These are phyloP conservation scores for Psococerastis gibbosa DNA, from an alignment of 2,888 invertebrate species.

Conservation along the genomic window DNA sequence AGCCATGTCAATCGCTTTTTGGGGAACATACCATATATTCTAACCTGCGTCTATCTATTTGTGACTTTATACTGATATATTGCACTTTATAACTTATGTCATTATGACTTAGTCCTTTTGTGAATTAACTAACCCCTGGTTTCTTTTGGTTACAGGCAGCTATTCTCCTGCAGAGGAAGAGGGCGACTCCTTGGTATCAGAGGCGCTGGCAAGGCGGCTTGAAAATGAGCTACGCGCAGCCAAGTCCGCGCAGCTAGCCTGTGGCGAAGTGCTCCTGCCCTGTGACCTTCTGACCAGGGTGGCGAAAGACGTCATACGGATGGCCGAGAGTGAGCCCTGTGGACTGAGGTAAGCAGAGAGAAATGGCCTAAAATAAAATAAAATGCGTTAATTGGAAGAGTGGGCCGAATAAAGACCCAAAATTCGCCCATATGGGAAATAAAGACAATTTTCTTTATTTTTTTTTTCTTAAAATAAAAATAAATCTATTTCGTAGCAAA, in stretches of 20 bases:
- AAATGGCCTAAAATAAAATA: conserved; percentile 11
- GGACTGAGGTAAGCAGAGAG: conserved; percentile 38
- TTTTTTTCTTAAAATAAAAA: too few species aligned
- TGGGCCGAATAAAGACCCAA: too few species aligned
- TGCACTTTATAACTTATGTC: too few species aligned
- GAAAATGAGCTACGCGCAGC: conserved; percentile 64
- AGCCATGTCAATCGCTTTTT: too few species aligned
- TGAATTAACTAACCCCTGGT: conserved; percentile 1
- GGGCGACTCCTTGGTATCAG: conserved; percentile 22
- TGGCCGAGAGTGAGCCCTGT: conserved; percentile 79
- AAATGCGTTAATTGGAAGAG: too few species aligned
- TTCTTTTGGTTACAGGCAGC: conserved; percentile 15
- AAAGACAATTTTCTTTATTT: too few species aligned
- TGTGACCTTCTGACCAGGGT: conserved; percentile 62
- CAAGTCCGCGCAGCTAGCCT: conserved; percentile 58
- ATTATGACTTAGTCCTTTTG: conserved; percentile 10
- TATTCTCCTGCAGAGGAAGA: conserved; percentile 17
- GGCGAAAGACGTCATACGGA: conserved; percentile 55
- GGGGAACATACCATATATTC: too few species aligned
- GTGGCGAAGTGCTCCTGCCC: conserved; percentile 71
- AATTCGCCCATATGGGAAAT: too few species aligned
- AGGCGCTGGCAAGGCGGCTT: conserved; percentile 52
- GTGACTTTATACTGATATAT: too few species aligned
- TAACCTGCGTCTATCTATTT: too few species aligned
- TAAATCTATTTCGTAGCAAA: too few species aligned